These are phyloP conservation scores for Eulemur rufifrons DNA, from an alignment of 2,113 vertebrate species.

Conservation along the genomic window DNA sequence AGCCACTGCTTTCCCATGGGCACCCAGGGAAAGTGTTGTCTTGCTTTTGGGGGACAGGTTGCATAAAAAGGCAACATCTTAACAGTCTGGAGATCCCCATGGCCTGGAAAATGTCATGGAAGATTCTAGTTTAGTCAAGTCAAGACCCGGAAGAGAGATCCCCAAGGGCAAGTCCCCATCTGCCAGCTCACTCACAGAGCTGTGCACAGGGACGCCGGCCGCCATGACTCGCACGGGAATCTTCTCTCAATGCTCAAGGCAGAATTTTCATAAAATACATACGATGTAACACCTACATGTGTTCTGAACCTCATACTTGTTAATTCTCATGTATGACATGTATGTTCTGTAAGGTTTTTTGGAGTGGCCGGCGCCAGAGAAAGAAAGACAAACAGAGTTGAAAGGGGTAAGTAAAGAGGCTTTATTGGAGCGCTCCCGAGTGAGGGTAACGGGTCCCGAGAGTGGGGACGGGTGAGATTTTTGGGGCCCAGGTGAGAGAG, in stretches of 20 bases:
- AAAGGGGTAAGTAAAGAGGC: too few relatives aligned
- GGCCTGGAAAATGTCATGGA: neutral
- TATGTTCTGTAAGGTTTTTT: neutral
- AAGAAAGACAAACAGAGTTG: too few relatives aligned
- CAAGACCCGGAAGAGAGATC: neutral
- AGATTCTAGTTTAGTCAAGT: too few relatives aligned
- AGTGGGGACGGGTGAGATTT: too few relatives aligned
- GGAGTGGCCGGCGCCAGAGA: too few relatives aligned
- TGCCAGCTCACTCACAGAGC: neutral
- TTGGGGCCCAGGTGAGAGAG: too few relatives aligned
- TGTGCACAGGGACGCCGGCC: neutral
- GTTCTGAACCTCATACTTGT: neutral
- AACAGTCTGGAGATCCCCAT: neutral
- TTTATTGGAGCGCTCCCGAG: too few relatives aligned
- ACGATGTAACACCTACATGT: neutral
- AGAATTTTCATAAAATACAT: neutral
- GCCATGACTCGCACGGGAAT: neutral
- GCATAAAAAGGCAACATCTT: neutral
- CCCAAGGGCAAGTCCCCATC: neutral
- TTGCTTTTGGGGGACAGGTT: neutral
- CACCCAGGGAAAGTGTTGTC: neutral
- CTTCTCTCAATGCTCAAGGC: neutral
- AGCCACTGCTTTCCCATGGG: neutral
- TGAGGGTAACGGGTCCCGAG: too few relatives aligned
- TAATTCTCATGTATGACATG: neutral